These are phyloP conservation scores for Clarias macrocephalus DNA, from an alignment of 2,113 vertebrate species.

Conservation along the genomic window DNA sequence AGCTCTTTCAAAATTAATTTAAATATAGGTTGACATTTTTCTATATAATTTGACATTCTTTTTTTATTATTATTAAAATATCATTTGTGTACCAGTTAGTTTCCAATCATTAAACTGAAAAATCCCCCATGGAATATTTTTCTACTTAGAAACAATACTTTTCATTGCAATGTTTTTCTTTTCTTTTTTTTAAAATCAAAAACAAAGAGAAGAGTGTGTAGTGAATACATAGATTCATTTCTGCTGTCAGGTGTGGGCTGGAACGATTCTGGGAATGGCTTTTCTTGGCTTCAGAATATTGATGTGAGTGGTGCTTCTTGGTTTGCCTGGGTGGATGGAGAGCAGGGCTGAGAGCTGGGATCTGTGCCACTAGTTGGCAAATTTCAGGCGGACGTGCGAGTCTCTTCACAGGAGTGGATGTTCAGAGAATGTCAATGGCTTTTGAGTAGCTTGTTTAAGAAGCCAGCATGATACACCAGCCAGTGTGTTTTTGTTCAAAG, in stretches of 20 bases:
- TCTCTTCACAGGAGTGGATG: constrained; percentile 37
- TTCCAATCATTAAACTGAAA: neutral
- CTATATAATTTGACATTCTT: neutral
- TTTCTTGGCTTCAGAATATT: constrained; percentile 28
- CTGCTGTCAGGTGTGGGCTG: constrained; percentile 13
- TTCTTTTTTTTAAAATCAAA: neutral
- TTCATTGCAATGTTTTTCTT: neutral
- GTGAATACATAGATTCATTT: constrained; percentile 6
- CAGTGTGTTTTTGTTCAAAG: constrained; percentile 27
- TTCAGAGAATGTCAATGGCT: constrained; percentile 44
- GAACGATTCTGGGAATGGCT: neutral
- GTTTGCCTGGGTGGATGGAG: constrained; percentile 35
- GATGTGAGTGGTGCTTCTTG: constrained; percentile 32
- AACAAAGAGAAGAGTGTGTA: neutral
- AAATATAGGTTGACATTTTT: neutral
- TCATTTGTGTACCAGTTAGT: neutral
- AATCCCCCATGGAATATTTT: neutral
- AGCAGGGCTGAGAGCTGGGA: constrained; percentile 35
- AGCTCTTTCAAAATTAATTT: neutral
- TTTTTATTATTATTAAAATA: no score
- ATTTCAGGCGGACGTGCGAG: constrained; percentile 18
- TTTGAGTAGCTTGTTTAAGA: constrained; percentile 31
- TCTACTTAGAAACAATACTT: neutral
- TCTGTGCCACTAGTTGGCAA: constrained; percentile 37
- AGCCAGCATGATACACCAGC: constrained; percentile 21